A percentile compares a stretch with the other conserved stretches of the same genome.
These are phyloP conservation scores for Pocillopora verrucosa DNA, from an alignment of 64 coral and sea anemone genomes.

Conservation along the genomic window DNA sequence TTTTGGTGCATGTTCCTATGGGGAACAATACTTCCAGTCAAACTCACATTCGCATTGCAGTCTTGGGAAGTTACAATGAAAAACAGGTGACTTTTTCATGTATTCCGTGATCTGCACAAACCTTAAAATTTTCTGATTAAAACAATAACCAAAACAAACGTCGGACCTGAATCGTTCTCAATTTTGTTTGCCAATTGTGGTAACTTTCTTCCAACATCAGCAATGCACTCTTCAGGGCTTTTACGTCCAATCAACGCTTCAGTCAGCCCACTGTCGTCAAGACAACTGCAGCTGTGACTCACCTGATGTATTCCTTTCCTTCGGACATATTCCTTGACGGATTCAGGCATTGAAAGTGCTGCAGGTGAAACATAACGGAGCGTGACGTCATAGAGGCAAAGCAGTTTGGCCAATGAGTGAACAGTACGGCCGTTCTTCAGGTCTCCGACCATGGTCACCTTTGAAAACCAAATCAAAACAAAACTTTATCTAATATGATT, in stretches of 20 bases:
- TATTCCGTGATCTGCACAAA: too few species aligned
- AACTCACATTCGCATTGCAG: too few species aligned
- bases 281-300: not conserved
- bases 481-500: not conserved
- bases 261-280: not conserved
- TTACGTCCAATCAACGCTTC: not conserved
- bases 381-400: slow-evolving; percentile 86
- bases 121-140: too few species aligned
- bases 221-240: not conserved
- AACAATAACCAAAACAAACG: too few species aligned
- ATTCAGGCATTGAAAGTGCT: slow-evolving; percentile 78
- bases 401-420: slow-evolving; percentile 85
- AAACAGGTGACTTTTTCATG: too few species aligned
- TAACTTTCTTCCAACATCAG: not conserved
- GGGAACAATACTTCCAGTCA: too few species aligned
- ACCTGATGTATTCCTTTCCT: slow-evolving; percentile 87
- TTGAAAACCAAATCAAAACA: not conserved
- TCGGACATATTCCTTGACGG: slow-evolving; percentile 75
- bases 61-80: too few species aligned
- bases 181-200: too few species aligned
- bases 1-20: too few species aligned
- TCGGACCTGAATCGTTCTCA: too few species aligned
- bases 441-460: slow-evolving; percentile 98
- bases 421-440: slow-evolving; percentile 96
- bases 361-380: slow-evolving; percentile 84